A percentile compares a stretch with the other conserved stretches of the same genome.
phyloP scores from a whole-genome alignment of 2,797 vertebrate species.

The Diglossa cyanea region DNA sequence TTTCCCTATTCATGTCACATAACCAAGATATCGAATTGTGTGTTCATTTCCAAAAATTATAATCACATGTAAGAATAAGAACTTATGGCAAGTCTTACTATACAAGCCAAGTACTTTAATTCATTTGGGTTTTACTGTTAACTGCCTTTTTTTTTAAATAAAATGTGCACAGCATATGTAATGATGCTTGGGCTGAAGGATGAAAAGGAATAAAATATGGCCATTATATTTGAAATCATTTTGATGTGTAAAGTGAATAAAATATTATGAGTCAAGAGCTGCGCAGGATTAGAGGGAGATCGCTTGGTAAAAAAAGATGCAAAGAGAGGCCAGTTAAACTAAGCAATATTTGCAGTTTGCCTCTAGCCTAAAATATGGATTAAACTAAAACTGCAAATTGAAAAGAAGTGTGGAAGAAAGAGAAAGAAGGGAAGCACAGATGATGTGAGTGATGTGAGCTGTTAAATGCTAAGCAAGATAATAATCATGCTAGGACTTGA shows the following conservation, averaged over 20 bases:
- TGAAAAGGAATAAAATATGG: conserved; percentile 3
- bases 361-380: not conserved
- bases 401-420: not conserved
- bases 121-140: not conserved
- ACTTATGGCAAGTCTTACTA: not conserved
- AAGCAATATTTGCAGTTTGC: not conserved
- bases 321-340: not conserved
- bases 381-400: not conserved
- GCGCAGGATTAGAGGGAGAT: not conserved
- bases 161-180: not conserved
- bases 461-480: not conserved
- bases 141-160: not conserved
- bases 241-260: not conserved
- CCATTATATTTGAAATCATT: not conserved
- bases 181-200: not conserved
- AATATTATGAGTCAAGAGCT: not conserved
- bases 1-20: not conserved
- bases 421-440: not conserved
- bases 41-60: not conserved
- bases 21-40: not conserved
- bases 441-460: not conserved
- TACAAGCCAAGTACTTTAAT: not conserved
- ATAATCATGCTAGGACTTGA: not conserved
- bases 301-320: not conserved
- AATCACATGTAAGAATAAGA: not conserved